These are phyloP conservation scores for Epinotia bilunana DNA, from an alignment of 2,888 invertebrate genomes.

Conservation along the genomic window DNA sequence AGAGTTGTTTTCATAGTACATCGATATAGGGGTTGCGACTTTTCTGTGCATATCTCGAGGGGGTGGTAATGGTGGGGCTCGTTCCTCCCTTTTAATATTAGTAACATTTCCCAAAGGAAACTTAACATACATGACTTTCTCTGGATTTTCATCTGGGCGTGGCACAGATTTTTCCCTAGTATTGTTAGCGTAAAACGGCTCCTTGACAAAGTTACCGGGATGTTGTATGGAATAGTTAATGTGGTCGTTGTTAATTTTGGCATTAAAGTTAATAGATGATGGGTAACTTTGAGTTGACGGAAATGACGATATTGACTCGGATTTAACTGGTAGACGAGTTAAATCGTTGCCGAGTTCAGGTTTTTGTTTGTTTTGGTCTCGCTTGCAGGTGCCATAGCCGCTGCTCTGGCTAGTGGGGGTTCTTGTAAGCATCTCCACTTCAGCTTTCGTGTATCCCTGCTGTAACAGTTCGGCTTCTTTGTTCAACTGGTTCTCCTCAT, in stretches of 20 bases:
- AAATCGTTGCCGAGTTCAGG: conserved; percentile 66
- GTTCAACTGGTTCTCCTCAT: conserved; percentile 85
- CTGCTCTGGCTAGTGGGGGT: conserved; percentile 82
- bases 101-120: conserved; percentile 81
- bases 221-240: conserved; percentile 81
- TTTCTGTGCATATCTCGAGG: conserved; percentile 90
- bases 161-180: conserved; percentile 70
- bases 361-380: conserved; percentile 73
- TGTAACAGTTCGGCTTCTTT: conserved; percentile 82
- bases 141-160: conserved; percentile 71
- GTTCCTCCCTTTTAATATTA: conserved; percentile 74
- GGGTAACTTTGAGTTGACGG: conserved; percentile 82
- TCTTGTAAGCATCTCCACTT: conserved; percentile 82
- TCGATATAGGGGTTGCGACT: conserved; percentile 80
- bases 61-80: conserved; percentile 90
- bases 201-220: conserved; percentile 70
- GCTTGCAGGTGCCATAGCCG: conserved; percentile 78
- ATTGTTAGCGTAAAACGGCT: conserved; percentile 72
- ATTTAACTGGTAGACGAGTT: conserved; percentile 72
- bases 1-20: conserved; percentile 78
- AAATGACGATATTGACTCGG: conserved; percentile 81
- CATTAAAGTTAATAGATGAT: conserved; percentile 82
- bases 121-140: conserved; percentile 79
- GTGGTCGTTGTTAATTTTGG: conserved; percentile 82
- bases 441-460: conserved; percentile 80